phyloP scores from a whole-genome alignment of 2,797 vertebrate genomes.

The Helicolenus hilgendorfi region DNA sequence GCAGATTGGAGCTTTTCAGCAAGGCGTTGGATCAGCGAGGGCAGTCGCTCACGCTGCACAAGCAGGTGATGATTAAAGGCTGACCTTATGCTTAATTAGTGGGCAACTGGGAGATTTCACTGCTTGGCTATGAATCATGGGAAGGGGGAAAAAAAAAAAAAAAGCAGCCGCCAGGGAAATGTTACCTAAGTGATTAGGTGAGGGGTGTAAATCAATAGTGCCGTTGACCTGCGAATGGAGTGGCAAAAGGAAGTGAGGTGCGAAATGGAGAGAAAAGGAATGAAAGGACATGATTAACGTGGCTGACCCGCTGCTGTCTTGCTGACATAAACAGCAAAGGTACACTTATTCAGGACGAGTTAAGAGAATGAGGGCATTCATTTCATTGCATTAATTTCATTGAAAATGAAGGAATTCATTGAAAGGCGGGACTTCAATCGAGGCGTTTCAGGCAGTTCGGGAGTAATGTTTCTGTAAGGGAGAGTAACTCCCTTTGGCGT shows the following conservation, averaged over 20 bases:
- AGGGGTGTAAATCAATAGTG: constrained; percentile 87
- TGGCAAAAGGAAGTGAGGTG: constrained; percentile 66
- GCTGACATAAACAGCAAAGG: constrained; percentile 30
- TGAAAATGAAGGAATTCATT: background rate
- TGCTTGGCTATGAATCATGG: constrained; percentile 85
- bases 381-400: background rate
- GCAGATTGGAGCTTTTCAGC: constrained; percentile 41
- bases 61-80: constrained; percentile 87
- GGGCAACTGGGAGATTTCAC: constrained; percentile 78
- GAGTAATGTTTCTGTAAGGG: no score
- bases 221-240: constrained; percentile 79
- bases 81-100: constrained; percentile 89
- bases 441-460: background rate
- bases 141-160: constrained; percentile 15
- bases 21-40: constrained; percentile 44
- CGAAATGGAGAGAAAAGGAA: constrained; percentile 69
- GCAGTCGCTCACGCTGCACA: constrained; percentile 64
- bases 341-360: background rate
- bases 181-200: constrained; percentile 87
- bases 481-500: no score
- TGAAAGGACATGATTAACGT: constrained; percentile 80
- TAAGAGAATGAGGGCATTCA: background rate
- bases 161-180: constrained; percentile 78
- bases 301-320: constrained; percentile 46
- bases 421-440: background rate